Conservation (phyloP, 2,113 vertebrate genomes). For the Clarias batrachus region DNA sequence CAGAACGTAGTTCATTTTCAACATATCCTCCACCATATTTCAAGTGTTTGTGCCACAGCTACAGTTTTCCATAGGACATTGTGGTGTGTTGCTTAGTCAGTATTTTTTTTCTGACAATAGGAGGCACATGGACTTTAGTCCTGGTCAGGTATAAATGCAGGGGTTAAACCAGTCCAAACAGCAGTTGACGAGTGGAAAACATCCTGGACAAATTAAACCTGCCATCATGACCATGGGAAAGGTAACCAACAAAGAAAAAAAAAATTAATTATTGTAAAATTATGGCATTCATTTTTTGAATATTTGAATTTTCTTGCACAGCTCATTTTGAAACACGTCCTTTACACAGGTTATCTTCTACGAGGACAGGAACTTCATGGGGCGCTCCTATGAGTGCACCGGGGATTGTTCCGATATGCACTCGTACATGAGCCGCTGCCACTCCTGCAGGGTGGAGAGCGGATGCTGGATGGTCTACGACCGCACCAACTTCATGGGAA, state of each 20-base stretch:
- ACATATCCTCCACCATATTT: too few species aligned
- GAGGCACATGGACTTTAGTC: conserved; percentile 10
- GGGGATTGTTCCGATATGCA: conserved; percentile 29
- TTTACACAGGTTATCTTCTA: conserved; percentile 31
- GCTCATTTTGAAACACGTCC: not conserved
- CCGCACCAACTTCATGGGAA: not conserved
- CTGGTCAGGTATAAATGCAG: conserved; percentile 26
- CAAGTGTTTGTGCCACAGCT: too few species aligned
- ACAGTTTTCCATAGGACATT: not conserved
- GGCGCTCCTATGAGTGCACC: conserved; percentile 36
- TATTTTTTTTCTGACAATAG: conserved; percentile 22
- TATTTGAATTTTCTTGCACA: not conserved
- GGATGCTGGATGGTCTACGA: conserved; percentile 59
- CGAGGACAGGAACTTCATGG: conserved; percentile 39
- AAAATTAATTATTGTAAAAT: not conserved
- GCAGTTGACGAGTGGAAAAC: not conserved
- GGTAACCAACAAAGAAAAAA: not conserved
- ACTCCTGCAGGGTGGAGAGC: conserved; percentile 53
- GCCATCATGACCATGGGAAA: conserved; percentile 21
- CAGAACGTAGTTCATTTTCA: too few species aligned
- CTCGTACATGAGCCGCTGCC: conserved; percentile 49
- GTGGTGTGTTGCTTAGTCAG: conserved; percentile 23
- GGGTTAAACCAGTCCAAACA: conserved; percentile 2
- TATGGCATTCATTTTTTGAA: too few species aligned
- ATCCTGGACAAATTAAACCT: conserved; percentile 6